Evolutionary conservation across 2,888 invertebrate genomes (phyloP).

Genomic region (Biston betularia): DNA sequence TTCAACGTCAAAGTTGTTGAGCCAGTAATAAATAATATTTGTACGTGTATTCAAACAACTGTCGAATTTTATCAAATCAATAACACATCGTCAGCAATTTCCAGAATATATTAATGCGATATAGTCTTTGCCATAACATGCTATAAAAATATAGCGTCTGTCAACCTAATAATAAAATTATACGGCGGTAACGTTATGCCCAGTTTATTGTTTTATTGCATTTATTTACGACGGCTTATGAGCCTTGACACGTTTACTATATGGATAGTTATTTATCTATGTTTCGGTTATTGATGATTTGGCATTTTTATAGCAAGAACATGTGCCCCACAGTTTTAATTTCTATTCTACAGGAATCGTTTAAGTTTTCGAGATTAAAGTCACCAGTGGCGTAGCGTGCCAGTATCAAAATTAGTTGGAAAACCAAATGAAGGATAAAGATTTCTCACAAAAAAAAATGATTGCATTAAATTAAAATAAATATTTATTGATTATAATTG

Average conservation of each 20-base stretch:
- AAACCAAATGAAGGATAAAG: too few relatives aligned
- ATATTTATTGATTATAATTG: too few relatives aligned
- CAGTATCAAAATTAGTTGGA: too few relatives aligned
- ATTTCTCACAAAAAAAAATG: too few relatives aligned
- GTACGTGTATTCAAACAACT: too few relatives aligned
- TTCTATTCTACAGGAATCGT: too few relatives aligned
- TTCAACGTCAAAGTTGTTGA: too few relatives aligned
- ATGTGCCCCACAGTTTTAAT: too few relatives aligned
- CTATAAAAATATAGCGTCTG: conserved; percentile 15
- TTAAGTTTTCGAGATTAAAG: too few relatives aligned
- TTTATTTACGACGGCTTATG: conserved; percentile 24
- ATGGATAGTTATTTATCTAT: not conserved
- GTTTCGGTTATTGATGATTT: conserved; percentile 1
- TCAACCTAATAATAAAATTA: conserved; percentile 46
- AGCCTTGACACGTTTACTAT: conserved; percentile 8
- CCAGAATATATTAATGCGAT: conserved; percentile 26
- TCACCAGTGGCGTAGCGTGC: too few relatives aligned
- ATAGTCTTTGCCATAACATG: conserved; percentile 19
- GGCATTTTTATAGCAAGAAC: not conserved
- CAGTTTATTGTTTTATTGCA: conserved; percentile 42
- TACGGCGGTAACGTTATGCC: conserved; percentile 38
- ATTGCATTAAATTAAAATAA: too few relatives aligned
- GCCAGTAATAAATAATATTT: not conserved
- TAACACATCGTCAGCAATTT: conserved; percentile 11
- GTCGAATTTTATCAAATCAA: conserved; percentile 2